Percentiles rank a stretch among this genome's conserved stretches.
phyloP scores from a whole-genome alignment of 2,113 vertebrate species.

The Sylvicapra grimmia region DNA sequence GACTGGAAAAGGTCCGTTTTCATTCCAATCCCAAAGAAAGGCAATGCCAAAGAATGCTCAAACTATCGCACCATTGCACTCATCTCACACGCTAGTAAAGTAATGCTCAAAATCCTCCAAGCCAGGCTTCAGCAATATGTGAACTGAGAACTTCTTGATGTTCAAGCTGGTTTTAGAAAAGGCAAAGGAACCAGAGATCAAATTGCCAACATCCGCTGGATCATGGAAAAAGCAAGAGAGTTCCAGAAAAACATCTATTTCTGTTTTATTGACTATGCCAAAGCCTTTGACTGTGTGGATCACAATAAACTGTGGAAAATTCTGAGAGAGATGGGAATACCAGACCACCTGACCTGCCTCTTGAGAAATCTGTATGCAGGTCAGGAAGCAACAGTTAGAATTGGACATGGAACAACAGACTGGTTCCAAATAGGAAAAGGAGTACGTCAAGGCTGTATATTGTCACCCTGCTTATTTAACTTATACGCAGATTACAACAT shows the following conservation, averaged over 20 bases:
- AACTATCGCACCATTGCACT: background rate
- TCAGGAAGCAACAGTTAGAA: background rate
- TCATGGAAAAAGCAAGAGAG: background rate
- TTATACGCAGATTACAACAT: accelerated
- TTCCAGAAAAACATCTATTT: background rate
- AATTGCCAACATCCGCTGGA: background rate
- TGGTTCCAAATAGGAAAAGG: background rate
- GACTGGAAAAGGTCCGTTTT: background rate
- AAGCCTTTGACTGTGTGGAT: background rate
- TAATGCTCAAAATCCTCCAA: background rate
- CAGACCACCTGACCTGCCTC: background rate
- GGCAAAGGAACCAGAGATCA: background rate
- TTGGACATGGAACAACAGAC: background rate
- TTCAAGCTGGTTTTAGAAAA: background rate
- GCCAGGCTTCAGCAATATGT: background rate
- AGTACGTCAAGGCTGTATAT: background rate
- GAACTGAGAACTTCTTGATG: background rate
- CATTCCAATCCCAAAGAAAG: background rate
- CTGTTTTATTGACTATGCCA: background rate
- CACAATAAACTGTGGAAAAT: background rate
- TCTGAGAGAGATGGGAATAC: background rate
- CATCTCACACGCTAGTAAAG: background rate
- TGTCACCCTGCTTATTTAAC: background rate
- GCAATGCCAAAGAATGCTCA: background rate
- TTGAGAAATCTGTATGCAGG: background rate